Evolutionary conservation across 1,140 invertebrate species (phyloP), one percentile per base, ranked within the genome.

Genomic region (Drosophila mojavensis): DNA sequence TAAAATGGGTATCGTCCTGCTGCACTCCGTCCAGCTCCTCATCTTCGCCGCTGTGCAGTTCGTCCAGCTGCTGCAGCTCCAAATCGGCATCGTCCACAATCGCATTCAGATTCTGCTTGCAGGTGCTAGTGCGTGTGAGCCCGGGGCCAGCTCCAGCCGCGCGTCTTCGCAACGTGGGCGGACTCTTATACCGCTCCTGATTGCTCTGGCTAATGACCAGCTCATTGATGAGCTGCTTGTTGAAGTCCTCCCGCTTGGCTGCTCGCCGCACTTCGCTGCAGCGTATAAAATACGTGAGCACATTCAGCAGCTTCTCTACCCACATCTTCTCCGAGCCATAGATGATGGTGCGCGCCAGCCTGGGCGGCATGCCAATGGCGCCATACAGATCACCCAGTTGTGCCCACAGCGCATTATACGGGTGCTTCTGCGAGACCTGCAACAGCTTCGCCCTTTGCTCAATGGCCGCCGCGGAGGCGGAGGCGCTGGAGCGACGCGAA

Each of bases 381-480:
- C 97, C 97, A 85, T 96, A 97, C 7, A 98, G 92, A 92, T 98
- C 97, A 26, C 95, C 95, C 63, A 98, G 91, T 85, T 98, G 97
- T 0, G 96, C 96, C 97, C 97, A 98, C 0, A 98, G 85, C 0
- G 96, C 96, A 93, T 97, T 98, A 81, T 95, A 96, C 0, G 95
- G 94, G 74, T 93, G 84, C 61, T 92, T 92, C 39, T 92, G 90
- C 3, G 92, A 89, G 36, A 92, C 90, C 33, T 92, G 81, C 10
- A 79, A 50, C 11, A 92, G 61, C 63, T 92, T 92, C 0, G 89
- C 90, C 0, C 91, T 70, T 58, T 91, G 81, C 53, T 92, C 91
- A 10, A 92, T 89, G 7, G 91, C 91, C 0, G 91, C 91, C 28
- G 91, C 72, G 0, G 83, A 80, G 13, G 85, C 77, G 0, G 82